Evolutionary conservation across 2,113 vertebrate species (phyloP).

Genomic region (Australoheros scitulus): DNA sequence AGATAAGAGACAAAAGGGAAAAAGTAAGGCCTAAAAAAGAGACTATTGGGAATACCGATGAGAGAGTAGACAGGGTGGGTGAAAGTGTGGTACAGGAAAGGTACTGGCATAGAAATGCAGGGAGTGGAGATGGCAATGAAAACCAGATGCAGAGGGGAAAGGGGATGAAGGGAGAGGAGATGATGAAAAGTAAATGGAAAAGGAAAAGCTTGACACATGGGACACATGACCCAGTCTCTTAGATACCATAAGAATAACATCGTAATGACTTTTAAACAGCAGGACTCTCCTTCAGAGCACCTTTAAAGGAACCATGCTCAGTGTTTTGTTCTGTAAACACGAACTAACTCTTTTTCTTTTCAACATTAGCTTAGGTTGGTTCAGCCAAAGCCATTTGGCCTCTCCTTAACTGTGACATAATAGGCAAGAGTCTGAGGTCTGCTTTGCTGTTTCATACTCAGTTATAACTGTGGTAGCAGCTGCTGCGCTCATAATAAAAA

Average conservation of each 20-base stretch:
- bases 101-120: conserved; percentile 32
- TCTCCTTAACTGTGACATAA: neutral
- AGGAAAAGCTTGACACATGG: conserved; percentile 62
- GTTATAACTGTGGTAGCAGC: neutral
- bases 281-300: neutral
- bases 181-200: conserved; percentile 44
- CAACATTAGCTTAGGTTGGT: neutral
- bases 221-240: conserved; percentile 37
- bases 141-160: conserved; percentile 60
- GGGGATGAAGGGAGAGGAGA: conserved; percentile 40
- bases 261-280: conserved; percentile 38
- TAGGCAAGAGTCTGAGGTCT: neutral
- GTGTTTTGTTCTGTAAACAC: neutral
- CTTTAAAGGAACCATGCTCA: neutral
- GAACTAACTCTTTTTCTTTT: neutral
- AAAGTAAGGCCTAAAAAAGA: conserved; percentile 19
- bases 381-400: neutral
- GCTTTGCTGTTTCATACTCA: neutral
- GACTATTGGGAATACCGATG: conserved; percentile 29
- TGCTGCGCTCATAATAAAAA: neutral
- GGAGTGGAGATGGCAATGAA: conserved; percentile 57
- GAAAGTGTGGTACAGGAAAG: conserved; percentile 48
- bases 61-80: conserved; percentile 39
- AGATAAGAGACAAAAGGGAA: conserved; percentile 28
- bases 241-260: conserved; percentile 50